phyloP scores from a whole-genome alignment of 92 coral and sea anemone genomes.

The Epizoanthus rinbou region DNA sequence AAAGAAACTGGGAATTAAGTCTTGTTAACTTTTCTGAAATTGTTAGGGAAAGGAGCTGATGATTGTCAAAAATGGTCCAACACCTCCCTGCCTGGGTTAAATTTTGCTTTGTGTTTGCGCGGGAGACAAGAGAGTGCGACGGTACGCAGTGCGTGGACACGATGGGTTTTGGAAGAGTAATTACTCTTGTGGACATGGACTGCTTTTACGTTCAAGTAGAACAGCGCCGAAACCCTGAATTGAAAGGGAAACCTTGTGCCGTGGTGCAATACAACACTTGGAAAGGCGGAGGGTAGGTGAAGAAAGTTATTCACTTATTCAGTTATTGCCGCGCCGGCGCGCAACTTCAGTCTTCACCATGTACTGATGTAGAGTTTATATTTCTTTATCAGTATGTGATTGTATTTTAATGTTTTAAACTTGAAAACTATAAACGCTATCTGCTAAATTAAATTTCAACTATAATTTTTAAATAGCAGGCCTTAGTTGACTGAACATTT shows the following conservation, averaged over 20 bases:
- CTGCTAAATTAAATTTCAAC: no score
- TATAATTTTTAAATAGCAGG: no score
- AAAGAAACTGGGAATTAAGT: neutral
- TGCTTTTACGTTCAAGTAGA: slow-evolving; percentile 99
- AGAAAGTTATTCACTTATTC: neutral
- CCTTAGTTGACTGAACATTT: no score
- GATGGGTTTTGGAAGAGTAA: slow-evolving; percentile 77
- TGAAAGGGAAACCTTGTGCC: slow-evolving; percentile 93
- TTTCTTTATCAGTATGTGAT: no score
- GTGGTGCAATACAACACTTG: slow-evolving; percentile 95
- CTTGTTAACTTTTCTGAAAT: neutral
- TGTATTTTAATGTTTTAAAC: no score
- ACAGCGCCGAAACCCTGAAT: slow-evolving; percentile 83
- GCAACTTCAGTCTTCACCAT: no score
- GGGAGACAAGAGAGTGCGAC: neutral
- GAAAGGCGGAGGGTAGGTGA: slow-evolving; percentile 97
- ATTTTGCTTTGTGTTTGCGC: neutral
- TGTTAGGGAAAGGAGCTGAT: neutral
- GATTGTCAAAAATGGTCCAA: neutral
- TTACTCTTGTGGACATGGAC: slow-evolving; percentile 94
- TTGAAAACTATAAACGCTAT: no score
- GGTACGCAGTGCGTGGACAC: neutral
- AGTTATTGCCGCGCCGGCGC: no score
- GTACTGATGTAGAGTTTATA: no score
- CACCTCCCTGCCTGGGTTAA: neutral